Percentiles rank a stretch among this genome's conserved stretches.
phyloP scores from a whole-genome alignment of 64 coral and sea anemone genomes.

The Porites lutea region DNA sequence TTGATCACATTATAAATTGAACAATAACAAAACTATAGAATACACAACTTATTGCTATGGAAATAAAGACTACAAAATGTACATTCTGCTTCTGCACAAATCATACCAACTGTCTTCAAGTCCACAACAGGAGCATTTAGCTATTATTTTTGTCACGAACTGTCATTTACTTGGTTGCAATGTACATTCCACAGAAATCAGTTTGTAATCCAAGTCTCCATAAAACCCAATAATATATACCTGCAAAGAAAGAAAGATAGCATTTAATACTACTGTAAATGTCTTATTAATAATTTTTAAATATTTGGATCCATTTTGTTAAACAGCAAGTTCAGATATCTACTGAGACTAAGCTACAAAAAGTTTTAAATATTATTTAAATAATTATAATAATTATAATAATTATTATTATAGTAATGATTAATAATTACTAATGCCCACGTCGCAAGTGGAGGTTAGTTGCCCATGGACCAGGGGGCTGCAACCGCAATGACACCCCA shows the following conservation, averaged over 20 bases:
- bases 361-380: no score
- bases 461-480: no score
- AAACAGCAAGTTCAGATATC: no score
- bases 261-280: neutral
- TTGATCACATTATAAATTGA: neutral
- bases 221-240: slow-evolving; percentile 9
- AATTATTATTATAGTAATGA: no score
- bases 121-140: neutral
- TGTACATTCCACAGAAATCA: neutral
- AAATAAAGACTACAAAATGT: neutral
- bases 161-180: slow-evolving; percentile 37
- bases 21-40: neutral
- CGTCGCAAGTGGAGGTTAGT: no score
- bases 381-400: no score
- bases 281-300: no score
- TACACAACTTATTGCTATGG: no score
- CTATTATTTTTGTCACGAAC: slow-evolving; percentile 2
- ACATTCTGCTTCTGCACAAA: neutral
- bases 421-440: no score
- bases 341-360: no score
- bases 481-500: no score
- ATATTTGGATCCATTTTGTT: no score
- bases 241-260: slow-evolving; percentile 20
- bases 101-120: slow-evolving; percentile 18
- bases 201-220: neutral